Conservation (phyloP, 2,113 vertebrate species). For the Raja brachyura region DNA sequence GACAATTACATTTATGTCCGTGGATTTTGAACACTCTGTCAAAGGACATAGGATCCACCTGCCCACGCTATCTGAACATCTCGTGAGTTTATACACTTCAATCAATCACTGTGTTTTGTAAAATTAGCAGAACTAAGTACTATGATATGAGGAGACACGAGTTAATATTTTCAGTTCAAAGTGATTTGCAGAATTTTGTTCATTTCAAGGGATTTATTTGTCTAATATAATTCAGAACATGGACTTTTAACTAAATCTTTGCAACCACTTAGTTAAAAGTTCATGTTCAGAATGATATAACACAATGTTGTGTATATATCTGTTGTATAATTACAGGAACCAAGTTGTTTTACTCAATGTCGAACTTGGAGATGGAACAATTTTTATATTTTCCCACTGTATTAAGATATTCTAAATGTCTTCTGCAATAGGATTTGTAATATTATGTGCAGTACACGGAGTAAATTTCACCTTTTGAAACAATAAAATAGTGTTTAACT, state of each 20-base stretch:
- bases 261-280: too few relatives aligned
- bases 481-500: neutral
- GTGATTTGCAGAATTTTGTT: neutral
- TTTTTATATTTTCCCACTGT: neutral
- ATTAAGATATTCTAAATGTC: neutral
- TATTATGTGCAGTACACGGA: neutral
- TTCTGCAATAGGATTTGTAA: neutral
- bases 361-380: neutral
- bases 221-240: neutral
- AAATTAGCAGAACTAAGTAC: neutral
- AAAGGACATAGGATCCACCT: too few relatives aligned
- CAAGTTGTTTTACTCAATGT: too few relatives aligned
- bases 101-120: neutral
- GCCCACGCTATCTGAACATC: too few relatives aligned
- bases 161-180: neutral
- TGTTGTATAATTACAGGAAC: too few relatives aligned
- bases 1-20: too few relatives aligned
- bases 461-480: neutral
- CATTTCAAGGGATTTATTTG: neutral
- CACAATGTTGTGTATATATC: too few relatives aligned
- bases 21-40: too few relatives aligned
- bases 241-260: neutral
- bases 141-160: neutral
- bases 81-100: too few relatives aligned
- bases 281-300: too few relatives aligned